phyloP scores from a whole-genome alignment of 2,888 invertebrate genomes.

The Epistrophe grossulariae region DNA sequence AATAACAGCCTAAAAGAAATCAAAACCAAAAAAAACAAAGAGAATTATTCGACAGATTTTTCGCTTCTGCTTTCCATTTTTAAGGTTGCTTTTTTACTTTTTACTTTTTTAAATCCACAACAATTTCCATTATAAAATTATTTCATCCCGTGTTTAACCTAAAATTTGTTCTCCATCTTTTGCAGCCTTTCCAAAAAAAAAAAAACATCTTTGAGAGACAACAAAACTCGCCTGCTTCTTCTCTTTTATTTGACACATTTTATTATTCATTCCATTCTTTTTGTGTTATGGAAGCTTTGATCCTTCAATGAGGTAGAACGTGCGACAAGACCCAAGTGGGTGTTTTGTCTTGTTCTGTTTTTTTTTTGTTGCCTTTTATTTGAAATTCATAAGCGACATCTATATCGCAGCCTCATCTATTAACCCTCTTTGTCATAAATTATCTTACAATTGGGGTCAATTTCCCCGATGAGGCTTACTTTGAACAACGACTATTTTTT shows the following conservation, averaged over 20 bases:
- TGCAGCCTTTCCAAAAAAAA: background rate
- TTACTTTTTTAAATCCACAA: constrained; percentile 11
- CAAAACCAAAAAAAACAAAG: constrained; percentile 5
- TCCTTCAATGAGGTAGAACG: constrained; percentile 49
- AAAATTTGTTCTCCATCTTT: background rate
- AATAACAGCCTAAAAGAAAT: background rate
- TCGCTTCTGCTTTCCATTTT: background rate
- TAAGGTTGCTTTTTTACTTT: background rate
- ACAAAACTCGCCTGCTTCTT: background rate
- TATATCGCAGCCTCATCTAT: constrained; percentile 17
- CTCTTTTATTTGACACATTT: constrained; percentile 53
- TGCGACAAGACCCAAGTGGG: constrained; percentile 18
- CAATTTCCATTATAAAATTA: constrained; percentile 22
- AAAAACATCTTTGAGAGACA: constrained; percentile 8
- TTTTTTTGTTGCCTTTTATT: background rate
- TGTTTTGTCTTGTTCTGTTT: background rate
- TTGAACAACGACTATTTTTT: background rate
- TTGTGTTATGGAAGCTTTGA: constrained; percentile 34
- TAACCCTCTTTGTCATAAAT: constrained; percentile 26
- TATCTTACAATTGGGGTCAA: constrained; percentile 56
- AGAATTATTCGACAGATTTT: constrained; percentile 11
- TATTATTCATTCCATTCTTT: constrained; percentile 53
- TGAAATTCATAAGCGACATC: constrained; percentile 41
- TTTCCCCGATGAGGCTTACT: constrained; percentile 38
- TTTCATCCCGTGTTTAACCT: background rate